A percentile compares a stretch with the other conserved stretches of the same genome.
These are phyloP conservation scores for Pinctada fucata DNA, from an alignment of 2,888 invertebrate genomes.

Conservation along the genomic window DNA sequence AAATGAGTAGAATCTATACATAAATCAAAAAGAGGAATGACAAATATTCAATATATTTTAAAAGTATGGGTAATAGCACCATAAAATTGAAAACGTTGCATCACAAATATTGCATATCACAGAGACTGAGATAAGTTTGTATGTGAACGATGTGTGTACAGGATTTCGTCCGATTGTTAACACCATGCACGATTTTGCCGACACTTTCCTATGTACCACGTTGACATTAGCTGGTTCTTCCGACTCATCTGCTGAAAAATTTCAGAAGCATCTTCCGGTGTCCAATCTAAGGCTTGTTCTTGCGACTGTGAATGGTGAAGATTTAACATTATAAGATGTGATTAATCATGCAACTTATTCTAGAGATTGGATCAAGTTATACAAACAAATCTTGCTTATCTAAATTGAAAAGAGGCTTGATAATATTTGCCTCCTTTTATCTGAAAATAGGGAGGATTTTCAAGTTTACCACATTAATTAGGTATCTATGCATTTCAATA, in stretches of 20 bases:
- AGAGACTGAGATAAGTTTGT: neutral
- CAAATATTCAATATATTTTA: too few relatives aligned
- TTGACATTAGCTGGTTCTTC: constrained; percentile 85
- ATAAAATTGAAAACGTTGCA: too few relatives aligned
- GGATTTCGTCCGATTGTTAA: neutral
- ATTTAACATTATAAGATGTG: too few relatives aligned
- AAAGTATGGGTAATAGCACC: too few relatives aligned
- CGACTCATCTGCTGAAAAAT: constrained; percentile 80
- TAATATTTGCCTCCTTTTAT: too few relatives aligned
- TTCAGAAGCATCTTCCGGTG: constrained; percentile 41
- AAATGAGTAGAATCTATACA: too few relatives aligned
- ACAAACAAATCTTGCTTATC: neutral
- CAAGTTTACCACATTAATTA: too few relatives aligned
- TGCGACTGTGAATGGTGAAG: constrained; percentile 56
- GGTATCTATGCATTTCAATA: too few relatives aligned
- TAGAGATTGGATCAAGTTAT: neutral
- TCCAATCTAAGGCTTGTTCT: constrained; percentile 56
- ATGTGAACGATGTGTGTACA: neutral
- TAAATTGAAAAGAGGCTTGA: too few relatives aligned
- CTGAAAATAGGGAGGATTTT: too few relatives aligned
- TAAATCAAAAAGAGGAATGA: too few relatives aligned
- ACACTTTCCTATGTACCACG: constrained; percentile 95
- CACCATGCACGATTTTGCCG: constrained; percentile 89
- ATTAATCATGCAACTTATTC: neutral
- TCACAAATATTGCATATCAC: too few relatives aligned